Percentiles rank a stretch among this genome's conserved stretches.
These are phyloP conservation scores for Chaetorhynchus papuensis DNA, from an alignment of 2,113 vertebrate genomes.

Conservation along the genomic window DNA sequence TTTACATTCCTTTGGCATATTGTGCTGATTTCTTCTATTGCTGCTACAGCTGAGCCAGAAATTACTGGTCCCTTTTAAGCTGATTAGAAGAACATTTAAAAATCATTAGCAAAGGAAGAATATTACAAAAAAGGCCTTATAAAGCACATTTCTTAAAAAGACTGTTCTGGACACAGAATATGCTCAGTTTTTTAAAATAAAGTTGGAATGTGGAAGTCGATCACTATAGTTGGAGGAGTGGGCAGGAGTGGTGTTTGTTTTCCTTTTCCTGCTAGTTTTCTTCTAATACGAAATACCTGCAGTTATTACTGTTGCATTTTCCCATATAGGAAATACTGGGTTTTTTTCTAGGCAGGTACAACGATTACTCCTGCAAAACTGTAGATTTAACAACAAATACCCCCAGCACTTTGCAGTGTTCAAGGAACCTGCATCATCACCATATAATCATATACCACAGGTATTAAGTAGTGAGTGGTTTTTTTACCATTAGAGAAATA, in stretches of 20 bases:
- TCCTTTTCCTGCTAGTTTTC: neutral
- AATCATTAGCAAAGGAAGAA: neutral
- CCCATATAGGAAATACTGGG: rapidly evolving
- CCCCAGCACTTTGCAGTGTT: neutral
- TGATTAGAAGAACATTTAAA: neutral
- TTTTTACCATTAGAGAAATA: neutral
- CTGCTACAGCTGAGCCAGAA: neutral
- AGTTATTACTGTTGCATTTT: neutral
- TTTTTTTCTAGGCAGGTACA: neutral
- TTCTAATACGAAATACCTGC: neutral
- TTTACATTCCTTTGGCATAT: neutral
- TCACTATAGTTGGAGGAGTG: neutral
- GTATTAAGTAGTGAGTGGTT: neutral
- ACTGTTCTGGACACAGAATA: neutral
- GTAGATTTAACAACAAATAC: neutral
- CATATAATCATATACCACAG: neutral
- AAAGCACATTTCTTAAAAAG: neutral
- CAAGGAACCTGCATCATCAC: neutral
- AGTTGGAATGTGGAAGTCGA: neutral
- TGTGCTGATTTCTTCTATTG: neutral
- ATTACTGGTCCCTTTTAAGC: neutral
- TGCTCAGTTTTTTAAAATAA: neutral
- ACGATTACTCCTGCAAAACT: neutral
- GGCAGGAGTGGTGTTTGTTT: neutral
- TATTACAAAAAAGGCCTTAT: neutral